Percentiles rank a stretch among this genome's conserved stretches.
These are phyloP conservation scores for Ammodytes dubius DNA, from an alignment of 2,113 vertebrate species.

Conservation along the genomic window DNA sequence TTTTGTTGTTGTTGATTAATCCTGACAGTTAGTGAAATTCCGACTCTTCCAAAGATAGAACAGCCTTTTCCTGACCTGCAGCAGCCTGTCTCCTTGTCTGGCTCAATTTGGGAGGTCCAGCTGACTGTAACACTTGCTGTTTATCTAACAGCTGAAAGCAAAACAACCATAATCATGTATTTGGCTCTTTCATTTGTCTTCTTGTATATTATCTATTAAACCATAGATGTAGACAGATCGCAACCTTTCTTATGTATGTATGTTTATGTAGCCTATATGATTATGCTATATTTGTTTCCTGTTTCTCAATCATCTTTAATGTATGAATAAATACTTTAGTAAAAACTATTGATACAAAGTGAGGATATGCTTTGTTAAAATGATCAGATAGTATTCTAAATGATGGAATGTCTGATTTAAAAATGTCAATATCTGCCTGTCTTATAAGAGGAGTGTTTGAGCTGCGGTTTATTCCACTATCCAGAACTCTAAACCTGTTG, in stretches of 20 bases:
- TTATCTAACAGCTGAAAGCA: constrained; percentile 43
- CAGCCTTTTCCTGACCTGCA: constrained; percentile 13
- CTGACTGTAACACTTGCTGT: constrained; percentile 77
- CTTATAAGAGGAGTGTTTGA: too few relatives aligned
- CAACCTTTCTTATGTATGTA: neutral
- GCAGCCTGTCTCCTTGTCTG: constrained; percentile 73
- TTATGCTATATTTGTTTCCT: too few relatives aligned
- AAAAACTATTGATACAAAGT: too few relatives aligned
- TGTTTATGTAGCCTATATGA: too few relatives aligned
- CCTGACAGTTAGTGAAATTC: neutral
- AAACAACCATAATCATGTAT: constrained; percentile 1
- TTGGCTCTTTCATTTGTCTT: neutral
- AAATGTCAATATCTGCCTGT: too few relatives aligned
- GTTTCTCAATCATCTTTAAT: too few relatives aligned
- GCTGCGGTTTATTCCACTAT: too few relatives aligned
- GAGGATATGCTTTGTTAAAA: too few relatives aligned
- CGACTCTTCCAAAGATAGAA: neutral
- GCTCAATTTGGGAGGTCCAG: constrained; percentile 80
- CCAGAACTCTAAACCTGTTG: too few relatives aligned
- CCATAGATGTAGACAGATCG: neutral
- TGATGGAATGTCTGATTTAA: too few relatives aligned
- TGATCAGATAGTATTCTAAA: too few relatives aligned
- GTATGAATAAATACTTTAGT: too few relatives aligned
- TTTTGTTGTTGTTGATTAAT: neutral
- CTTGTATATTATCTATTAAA: neutral